Evolutionary conservation across 2,797 vertebrate genomes (phyloP).

Genomic region (Ficedula albicollis): DNA sequence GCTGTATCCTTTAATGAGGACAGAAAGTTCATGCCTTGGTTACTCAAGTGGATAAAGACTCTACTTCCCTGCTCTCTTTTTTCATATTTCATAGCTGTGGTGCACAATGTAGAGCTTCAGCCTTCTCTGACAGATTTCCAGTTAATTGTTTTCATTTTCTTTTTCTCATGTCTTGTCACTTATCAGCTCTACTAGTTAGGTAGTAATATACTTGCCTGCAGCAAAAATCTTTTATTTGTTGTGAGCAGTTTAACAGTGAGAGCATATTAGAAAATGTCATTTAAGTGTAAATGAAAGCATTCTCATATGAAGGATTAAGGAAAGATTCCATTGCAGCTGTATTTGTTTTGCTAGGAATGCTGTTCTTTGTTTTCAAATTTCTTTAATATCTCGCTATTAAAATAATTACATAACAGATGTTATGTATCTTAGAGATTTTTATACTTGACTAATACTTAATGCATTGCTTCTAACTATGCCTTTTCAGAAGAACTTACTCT

Average conservation of each 20-base stretch:
- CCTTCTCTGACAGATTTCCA: constrained; percentile 6
- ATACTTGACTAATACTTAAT: background rate
- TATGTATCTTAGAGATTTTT: background rate
- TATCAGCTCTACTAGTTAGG: background rate
- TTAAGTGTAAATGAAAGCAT: background rate
- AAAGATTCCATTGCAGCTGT: background rate
- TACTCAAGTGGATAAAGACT: background rate
- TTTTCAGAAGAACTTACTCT: background rate
- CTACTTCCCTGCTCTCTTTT: background rate
- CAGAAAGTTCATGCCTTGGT: background rate
- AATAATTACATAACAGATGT: background rate
- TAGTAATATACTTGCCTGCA: constrained; percentile 1
- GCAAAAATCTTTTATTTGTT: constrained; percentile 13
- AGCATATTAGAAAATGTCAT: background rate
- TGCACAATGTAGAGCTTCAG: background rate
- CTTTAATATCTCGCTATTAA: background rate
- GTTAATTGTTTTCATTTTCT: constrained; percentile 41
- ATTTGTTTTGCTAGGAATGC: constrained; percentile 4
- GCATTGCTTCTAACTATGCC: background rate
- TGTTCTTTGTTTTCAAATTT: background rate
- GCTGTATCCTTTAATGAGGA: background rate
- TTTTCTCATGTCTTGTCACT: background rate
- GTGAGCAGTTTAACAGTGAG: background rate
- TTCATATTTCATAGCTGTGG: background rate
- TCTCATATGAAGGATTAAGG: background rate